phyloP scores from a whole-genome alignment of 2,888 invertebrate species.

The Ornithoptera priamus region DNA sequence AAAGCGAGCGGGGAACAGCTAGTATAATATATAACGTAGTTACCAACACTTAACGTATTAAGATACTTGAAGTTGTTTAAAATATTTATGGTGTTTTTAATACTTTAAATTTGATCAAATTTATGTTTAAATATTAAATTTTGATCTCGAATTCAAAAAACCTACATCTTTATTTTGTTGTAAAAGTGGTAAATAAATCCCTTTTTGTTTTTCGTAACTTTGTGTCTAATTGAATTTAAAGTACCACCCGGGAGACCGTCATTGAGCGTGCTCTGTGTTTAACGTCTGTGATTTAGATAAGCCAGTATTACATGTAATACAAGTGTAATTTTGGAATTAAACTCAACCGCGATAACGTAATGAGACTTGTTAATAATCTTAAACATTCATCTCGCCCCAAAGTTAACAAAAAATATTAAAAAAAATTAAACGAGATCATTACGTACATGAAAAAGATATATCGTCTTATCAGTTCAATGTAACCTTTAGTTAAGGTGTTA shows the following conservation, averaged over 20 bases:
- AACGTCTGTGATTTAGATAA: slow-evolving; percentile 26
- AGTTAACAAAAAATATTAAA: not conserved
- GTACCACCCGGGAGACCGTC: slow-evolving; percentile 19
- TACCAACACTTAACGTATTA: too few species aligned
- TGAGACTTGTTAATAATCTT: slow-evolving; percentile 9
- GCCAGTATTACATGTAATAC: slow-evolving; percentile 15
- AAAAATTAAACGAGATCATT: not conserved
- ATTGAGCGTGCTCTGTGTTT: slow-evolving; percentile 20
- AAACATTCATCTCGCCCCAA: not conserved
- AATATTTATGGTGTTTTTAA: too few species aligned
- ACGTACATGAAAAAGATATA: not conserved
- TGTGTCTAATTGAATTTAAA: slow-evolving; percentile 27
- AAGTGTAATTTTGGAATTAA: not conserved
- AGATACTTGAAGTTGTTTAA: too few species aligned
- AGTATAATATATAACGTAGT: too few species aligned
- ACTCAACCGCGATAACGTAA: slow-evolving; percentile 18
- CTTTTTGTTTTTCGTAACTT: slow-evolving; percentile 14
- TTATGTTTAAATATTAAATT: too few species aligned
- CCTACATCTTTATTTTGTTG: not conserved
- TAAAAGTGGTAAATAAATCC: not conserved
- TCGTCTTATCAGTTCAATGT: not conserved
- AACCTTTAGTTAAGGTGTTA: not conserved
- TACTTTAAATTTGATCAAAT: too few species aligned
- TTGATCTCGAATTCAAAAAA: not conserved
- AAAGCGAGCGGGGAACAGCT: too few species aligned